Evolutionary conservation across 2,888 invertebrate genomes (phyloP).

Genomic region (Cerastis rubricosa): DNA sequence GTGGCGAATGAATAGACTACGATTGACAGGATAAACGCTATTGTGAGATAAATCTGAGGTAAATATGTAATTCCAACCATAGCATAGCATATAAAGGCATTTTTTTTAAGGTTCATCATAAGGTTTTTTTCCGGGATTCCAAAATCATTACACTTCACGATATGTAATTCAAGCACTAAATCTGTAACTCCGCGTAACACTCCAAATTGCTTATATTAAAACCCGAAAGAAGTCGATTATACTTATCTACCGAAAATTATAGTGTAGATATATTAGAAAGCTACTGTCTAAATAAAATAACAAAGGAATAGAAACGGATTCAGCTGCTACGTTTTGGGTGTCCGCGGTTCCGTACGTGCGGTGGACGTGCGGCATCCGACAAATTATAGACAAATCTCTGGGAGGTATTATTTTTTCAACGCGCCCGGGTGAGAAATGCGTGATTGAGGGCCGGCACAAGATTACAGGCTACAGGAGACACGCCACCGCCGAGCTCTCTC

Average conservation of each 20-base stretch:
- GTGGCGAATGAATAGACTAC: slow-evolving; percentile 64
- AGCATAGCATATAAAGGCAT: slow-evolving; percentile 1
- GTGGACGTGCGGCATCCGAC: slow-evolving; percentile 82
- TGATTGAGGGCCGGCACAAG: slow-evolving; percentile 89
- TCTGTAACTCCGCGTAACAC: slow-evolving; percentile 58
- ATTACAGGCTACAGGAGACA: slow-evolving; percentile 87
- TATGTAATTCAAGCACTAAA: slow-evolving; percentile 21
- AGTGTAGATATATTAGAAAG: slow-evolving; percentile 79
- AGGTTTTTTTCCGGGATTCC: not conserved
- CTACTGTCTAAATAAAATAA: slow-evolving; percentile 84
- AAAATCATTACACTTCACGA: slow-evolving; percentile 22
- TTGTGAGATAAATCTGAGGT: slow-evolving; percentile 55
- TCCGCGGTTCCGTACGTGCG: slow-evolving; percentile 64
- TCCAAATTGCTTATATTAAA: slow-evolving; percentile 62
- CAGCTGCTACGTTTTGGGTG: slow-evolving; percentile 73
- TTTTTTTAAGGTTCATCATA: slow-evolving; percentile 9
- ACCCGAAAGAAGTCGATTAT: slow-evolving; percentile 58
- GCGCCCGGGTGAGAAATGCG: slow-evolving; percentile 90
- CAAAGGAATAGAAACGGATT: slow-evolving; percentile 79
- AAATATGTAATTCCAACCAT: slow-evolving; percentile 29
- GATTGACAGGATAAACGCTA: slow-evolving; percentile 63
- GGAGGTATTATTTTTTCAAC: slow-evolving; percentile 90
- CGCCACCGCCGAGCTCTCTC: slow-evolving; percentile 87
- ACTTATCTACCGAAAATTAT: slow-evolving; percentile 75
- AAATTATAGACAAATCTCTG: slow-evolving; percentile 90